A percentile compares a stretch with the other conserved stretches of the same genome.
Conservation (phyloP, 2,797 vertebrate species). For the Eulemur albifrons region DNA sequence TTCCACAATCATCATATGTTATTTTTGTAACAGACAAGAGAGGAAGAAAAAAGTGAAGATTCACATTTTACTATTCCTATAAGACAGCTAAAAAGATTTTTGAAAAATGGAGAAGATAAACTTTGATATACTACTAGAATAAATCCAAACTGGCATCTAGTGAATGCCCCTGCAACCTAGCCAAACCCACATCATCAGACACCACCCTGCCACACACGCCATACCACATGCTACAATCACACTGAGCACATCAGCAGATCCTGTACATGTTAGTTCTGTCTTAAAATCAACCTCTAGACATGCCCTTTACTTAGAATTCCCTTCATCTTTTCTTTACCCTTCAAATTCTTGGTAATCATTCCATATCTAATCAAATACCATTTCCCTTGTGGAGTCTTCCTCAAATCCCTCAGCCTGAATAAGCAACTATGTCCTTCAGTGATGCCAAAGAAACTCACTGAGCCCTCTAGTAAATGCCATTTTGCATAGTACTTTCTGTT, state of each 20-base stretch:
- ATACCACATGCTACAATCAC: not conserved
- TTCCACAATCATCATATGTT: not conserved
- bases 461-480: not conserved
- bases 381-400: not conserved
- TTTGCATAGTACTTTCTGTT: not conserved
- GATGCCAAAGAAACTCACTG: not conserved
- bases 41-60: not conserved
- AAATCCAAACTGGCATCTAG: not conserved
- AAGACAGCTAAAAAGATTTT: not conserved
- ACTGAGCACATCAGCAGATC: not conserved
- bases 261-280: not conserved
- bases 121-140: not conserved
- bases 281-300: not conserved
- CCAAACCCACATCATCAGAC: not conserved
- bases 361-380: not conserved
- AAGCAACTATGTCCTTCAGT: not conserved
- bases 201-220: not conserved
- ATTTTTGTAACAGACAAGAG: not conserved
- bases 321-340: not conserved
- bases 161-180: not conserved
- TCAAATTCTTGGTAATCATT: not conserved
- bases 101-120: not conserved
- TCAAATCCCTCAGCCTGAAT: not conserved
- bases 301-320: not conserved
- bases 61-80: not conserved